These are phyloP conservation scores for Agonopterix arenella DNA, from an alignment of 2,888 invertebrate species.

Conservation along the genomic window DNA sequence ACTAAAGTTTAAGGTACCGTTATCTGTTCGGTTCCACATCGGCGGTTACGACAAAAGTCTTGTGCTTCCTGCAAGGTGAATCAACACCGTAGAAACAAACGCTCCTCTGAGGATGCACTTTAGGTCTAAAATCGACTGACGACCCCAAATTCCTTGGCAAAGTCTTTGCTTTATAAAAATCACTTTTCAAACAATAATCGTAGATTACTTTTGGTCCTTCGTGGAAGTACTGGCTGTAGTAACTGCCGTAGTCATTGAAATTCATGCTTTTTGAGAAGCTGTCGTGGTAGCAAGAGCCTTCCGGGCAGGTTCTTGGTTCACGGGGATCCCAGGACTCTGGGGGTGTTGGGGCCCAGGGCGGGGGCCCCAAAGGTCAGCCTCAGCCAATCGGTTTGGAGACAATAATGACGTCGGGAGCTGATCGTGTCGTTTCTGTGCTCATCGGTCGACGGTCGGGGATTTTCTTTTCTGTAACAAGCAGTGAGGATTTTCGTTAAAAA, in stretches of 20 bases:
- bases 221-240: conserved; percentile 60
- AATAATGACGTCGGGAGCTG: conserved; percentile 93
- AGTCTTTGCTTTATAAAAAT: conserved; percentile 52
- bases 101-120: conserved; percentile 44
- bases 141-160: conserved; percentile 61
- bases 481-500: not conserved
- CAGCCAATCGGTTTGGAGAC: conserved; percentile 74
- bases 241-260: conserved; percentile 52
- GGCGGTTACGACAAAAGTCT: conserved; percentile 51
- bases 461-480: conserved; percentile 52
- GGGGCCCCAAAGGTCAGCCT: conserved; percentile 70
- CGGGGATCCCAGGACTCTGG: conserved; percentile 42
- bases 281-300: conserved; percentile 44
- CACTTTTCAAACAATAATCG: conserved; percentile 66
- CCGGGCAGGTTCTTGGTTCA: conserved; percentile 47
- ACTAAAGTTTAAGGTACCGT: conserved; percentile 26
- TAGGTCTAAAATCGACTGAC: conserved; percentile 40
- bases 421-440: conserved; percentile 90
- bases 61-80: conserved; percentile 27
- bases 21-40: conserved; percentile 63
- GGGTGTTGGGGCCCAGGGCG: conserved; percentile 66
- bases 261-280: conserved; percentile 47
- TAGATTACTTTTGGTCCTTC: conserved; percentile 53
- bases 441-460: conserved; percentile 78
- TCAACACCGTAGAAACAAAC: conserved; percentile 58